Evolutionary conservation across 2,888 invertebrate species (phyloP), one percentile per base, ranked within the genome.

Genomic region (Therioaphis trifolii): DNA sequence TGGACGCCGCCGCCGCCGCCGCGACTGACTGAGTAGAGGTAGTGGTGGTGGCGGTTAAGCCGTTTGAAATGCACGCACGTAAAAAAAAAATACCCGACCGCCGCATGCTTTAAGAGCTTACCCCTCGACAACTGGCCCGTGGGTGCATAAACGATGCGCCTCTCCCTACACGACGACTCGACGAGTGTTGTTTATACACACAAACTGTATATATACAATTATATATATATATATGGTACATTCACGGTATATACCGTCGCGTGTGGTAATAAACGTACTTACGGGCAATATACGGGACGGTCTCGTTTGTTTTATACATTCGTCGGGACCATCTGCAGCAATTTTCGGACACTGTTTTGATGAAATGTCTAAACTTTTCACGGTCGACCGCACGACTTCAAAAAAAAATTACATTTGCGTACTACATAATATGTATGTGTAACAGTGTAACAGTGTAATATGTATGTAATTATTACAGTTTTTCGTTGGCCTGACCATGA

Each of bases 91-190:
- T 9, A 63, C 46, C 14, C 40, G 24, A 5, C 63, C 46, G 21
- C 18, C 58, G 63, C 63, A 77, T 46, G 78, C 66, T 68, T 69
- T 11, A 15, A 55, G 72, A 72, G 61, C 80, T 72, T 72, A 82
- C 80, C 80, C 80, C 80, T 63, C 72, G 29, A 68, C 69, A 24
- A 46, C 72, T 29, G 69, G 58, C 69, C 71, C 35, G 80, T 82
- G 80, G 80, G 80, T 72, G 72, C 55, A 82, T 82, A 82, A 82
- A 82, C 80, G 71, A 82, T 82, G 80, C 35, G 61, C 58, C 72
- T 71, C 80, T 82, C 72, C 71, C 63, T 52, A 68, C 78, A 29
- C 75, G 24, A n/a, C 43, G 21, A 15, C 43, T 29, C n/a, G 5
- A 66, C 49, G 46, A 63, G 76, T 66, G 76, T 66, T 77, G 24